Percentiles rank a stretch among this genome's conserved stretches.
These are phyloP conservation scores for Oreotrochilus melanogaster DNA, from an alignment of 2,113 vertebrate species.

Conservation along the genomic window DNA sequence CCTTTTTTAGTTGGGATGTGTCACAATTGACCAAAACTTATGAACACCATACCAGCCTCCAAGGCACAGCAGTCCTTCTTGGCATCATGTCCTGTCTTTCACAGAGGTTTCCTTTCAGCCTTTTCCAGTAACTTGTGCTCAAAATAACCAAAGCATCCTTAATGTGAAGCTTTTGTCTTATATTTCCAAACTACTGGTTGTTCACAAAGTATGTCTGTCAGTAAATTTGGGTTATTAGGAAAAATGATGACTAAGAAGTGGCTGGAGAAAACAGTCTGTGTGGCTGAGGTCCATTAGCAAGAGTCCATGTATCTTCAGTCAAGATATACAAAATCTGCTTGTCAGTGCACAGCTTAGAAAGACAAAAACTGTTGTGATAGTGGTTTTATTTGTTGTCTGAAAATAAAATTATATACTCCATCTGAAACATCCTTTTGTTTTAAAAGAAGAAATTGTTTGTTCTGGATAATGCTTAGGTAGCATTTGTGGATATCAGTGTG, in stretches of 20 bases:
- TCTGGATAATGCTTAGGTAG: background rate
- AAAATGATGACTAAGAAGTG: slow-evolving; percentile 4
- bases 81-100: background rate
- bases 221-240: background rate
- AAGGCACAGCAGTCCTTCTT: background rate
- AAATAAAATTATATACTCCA: background rate
- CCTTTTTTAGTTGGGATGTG: background rate
- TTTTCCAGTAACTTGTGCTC: background rate
- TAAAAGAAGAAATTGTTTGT: background rate
- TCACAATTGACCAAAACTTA: background rate
- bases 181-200: background rate
- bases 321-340: slow-evolving; percentile 12
- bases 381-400: slow-evolving; percentile 35
- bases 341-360: slow-evolving; percentile 10
- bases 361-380: background rate
- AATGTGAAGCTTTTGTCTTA: background rate
- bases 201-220: background rate
- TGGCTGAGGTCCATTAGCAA: slow-evolving; percentile 15
- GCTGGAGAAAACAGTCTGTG: background rate
- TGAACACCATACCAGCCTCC: background rate
- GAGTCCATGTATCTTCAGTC: slow-evolving; percentile 27
- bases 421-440: background rate
- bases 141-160: background rate
- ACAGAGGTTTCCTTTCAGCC: background rate
- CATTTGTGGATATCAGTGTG: background rate